These are phyloP conservation scores for Emys orbicularis DNA, from an alignment of 2,797 vertebrate genomes.

Conservation along the genomic window DNA sequence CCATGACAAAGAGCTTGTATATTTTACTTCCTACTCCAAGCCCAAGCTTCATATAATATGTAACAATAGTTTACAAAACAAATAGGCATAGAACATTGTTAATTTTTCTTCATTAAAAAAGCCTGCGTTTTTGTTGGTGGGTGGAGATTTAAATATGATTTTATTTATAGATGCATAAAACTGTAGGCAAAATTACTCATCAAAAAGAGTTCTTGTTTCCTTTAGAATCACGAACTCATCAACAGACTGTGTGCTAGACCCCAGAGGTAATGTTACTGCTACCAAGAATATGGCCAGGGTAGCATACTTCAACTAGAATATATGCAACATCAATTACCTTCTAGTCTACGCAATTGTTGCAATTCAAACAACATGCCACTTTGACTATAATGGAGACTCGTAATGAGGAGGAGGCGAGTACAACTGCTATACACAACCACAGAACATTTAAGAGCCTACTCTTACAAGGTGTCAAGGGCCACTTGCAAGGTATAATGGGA, in stretches of 20 bases:
- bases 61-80: neutral
- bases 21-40: neutral
- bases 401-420: neutral
- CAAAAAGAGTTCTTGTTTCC: neutral
- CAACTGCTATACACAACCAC: neutral
- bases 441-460: fast-evolving
- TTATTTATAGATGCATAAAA: neutral
- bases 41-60: neutral
- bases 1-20: neutral
- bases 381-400: neutral
- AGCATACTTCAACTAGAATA: neutral
- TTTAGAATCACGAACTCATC: neutral
- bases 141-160: neutral
- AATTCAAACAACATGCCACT: neutral
- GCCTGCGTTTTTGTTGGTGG: neutral
- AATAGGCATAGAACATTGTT: neutral
- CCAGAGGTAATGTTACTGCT: neutral
- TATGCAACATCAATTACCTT: neutral
- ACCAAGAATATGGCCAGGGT: neutral
- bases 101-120: neutral
- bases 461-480: neutral
- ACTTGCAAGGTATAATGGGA: neutral
- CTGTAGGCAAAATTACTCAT: neutral
- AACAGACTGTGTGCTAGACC: fast-evolving
- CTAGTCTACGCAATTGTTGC: fast-evolving